Conservation (phyloP, 2,113 vertebrate genomes). For the Daboia siamensis region DNA sequence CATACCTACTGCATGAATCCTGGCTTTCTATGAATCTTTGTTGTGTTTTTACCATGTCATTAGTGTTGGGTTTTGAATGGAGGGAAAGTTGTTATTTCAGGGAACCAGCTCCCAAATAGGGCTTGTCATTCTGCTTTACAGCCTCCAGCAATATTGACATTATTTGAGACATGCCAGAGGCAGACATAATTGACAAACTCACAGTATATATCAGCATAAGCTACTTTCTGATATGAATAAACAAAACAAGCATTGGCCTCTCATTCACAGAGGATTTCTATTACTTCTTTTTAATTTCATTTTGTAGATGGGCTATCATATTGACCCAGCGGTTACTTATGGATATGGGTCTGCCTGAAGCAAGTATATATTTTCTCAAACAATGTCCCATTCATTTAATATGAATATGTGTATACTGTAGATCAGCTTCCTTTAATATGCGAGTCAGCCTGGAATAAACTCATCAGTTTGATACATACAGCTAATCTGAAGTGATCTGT, state of each 20-base stretch:
- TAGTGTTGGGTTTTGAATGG: not conserved
- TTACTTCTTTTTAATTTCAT: conserved; percentile 36
- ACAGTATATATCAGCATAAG: not conserved
- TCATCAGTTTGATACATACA: not conserved
- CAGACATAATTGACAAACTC: not conserved
- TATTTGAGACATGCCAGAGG: not conserved
- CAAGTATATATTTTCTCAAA: not conserved
- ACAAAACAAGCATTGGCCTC: conserved; percentile 51
- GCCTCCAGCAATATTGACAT: not conserved
- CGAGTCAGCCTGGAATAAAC: not conserved
- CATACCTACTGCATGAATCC: not conserved
- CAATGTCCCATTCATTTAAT: not conserved
- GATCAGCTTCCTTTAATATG: not conserved
- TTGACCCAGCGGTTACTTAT: not conserved
- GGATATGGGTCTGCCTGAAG: not conserved
- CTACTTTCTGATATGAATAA: conserved; percentile 39
- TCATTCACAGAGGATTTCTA: conserved; percentile 44
- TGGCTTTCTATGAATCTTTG: not conserved
- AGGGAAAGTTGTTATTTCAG: not conserved
- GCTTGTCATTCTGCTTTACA: not conserved
- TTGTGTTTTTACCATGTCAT: not conserved
- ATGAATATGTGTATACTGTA: not conserved
- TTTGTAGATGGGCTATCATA: not conserved
- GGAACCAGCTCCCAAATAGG: not conserved
- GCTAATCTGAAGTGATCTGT: not conserved